These are phyloP conservation scores for Peromyscus maniculatus DNA, from an alignment of 2,113 vertebrate species.

Conservation along the genomic window DNA sequence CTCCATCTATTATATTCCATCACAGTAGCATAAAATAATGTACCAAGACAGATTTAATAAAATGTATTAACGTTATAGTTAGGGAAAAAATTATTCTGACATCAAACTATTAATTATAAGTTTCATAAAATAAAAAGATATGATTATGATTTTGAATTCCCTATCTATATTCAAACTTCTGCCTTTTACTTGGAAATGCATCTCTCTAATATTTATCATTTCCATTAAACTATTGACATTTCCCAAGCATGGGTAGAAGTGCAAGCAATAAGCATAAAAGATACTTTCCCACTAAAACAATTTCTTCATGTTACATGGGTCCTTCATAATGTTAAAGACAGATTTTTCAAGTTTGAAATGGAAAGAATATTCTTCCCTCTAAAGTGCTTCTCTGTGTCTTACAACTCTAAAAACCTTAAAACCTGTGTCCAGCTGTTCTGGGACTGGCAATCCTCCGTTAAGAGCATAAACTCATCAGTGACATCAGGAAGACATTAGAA, in stretches of 20 bases:
- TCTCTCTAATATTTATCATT: neutral
- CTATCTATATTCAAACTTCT: neutral
- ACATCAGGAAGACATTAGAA: neutral
- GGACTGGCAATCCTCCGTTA: neutral
- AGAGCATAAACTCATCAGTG: neutral
- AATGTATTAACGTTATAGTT: neutral
- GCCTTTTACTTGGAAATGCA: neutral
- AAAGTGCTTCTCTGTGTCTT: constrained; percentile 9
- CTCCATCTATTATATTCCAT: neutral
- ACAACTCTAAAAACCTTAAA: neutral
- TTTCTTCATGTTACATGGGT: neutral
- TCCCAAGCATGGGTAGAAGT: neutral
- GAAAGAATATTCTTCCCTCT: neutral
- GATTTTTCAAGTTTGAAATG: neutral
- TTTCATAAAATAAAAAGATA: neutral
- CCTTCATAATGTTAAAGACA: neutral
- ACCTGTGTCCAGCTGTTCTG: neutral
- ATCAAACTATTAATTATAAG: neutral
- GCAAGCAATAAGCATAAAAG: neutral
- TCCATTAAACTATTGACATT: neutral
- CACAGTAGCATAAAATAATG: neutral
- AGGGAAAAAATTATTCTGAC: neutral
- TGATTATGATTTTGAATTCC: neutral
- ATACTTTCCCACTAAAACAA: neutral
- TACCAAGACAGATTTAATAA: neutral